Conservation (phyloP, 2,113 vertebrate species). For the Micronycteris hirsuta region DNA sequence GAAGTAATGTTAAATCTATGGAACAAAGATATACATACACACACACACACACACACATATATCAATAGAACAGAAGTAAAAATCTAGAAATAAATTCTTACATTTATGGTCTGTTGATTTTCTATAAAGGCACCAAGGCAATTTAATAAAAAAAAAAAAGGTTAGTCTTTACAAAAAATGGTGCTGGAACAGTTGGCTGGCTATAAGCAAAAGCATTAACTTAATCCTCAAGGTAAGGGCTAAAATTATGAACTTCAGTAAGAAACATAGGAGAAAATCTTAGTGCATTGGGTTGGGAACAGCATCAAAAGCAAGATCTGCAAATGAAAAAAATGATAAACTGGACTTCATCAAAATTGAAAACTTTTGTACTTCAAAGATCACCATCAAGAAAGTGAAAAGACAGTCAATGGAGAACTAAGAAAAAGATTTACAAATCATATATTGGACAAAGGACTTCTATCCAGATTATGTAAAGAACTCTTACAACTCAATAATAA, state of each 20-base stretch:
- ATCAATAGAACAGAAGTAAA: neutral
- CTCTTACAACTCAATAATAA: neutral
- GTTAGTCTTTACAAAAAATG: neutral
- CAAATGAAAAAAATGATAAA: neutral
- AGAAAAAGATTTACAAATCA: neutral
- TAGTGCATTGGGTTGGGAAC: neutral
- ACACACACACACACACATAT: no score
- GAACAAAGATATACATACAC: neutral
- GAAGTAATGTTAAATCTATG: neutral
- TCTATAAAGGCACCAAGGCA: neutral
- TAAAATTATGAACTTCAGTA: neutral
- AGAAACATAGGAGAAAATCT: neutral
- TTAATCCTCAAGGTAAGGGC: neutral
- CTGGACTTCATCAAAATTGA: conserved; percentile 11
- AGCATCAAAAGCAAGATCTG: neutral
- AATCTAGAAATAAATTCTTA: neutral
- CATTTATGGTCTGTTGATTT: neutral
- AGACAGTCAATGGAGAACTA: neutral
- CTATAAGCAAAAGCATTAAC: neutral
- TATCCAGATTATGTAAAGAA: neutral
- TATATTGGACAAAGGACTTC: neutral
- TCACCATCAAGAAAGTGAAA: neutral
- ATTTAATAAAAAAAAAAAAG: neutral
- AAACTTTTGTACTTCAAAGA: neutral
- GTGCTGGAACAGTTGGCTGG: neutral